Base-by-base conservation (phyloP, 2,113 vertebrate genomes). In the Gallinago jamesoni region DNA sequence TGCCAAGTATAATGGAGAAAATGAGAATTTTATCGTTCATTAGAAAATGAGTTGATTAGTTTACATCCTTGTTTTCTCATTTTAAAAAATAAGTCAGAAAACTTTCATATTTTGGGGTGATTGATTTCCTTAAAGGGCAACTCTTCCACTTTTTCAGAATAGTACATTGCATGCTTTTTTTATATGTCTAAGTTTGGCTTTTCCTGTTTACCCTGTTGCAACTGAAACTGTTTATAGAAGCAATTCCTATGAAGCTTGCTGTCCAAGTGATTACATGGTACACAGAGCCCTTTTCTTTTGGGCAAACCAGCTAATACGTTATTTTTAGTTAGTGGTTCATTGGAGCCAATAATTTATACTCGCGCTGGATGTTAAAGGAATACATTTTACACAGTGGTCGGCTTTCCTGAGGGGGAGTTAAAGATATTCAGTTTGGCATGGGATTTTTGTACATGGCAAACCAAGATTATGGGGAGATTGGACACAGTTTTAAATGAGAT, bases 141-240 rank as follows among this genome's bases (percentile, higher is more conserved):
- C 33, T 76, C 63, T 88, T 67, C 84, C 91, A 41, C 27, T 8
- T 53, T 86, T 92, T 59, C 77, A 80, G 83, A 93, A 56, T 75
- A 90, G 63, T 12, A 52, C 52, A 60, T 83, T 87, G 76, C 86
- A 59, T 47, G 4, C 37, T 93, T 86, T 91, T 91, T 96, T 95
- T 76, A 6, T 84, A 72, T 33, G 50, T 73, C 92, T 96, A 95
- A 97, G 77, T 97, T 97, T 94, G 92, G 93, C 92, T 94, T 93
- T 96, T 97, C 95, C 96, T 96, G 89, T 96, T 97, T 96, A 95
- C 93, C 73, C 92, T 87, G 31, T 96, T 91, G 93, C 93, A 96
- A 84, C 88, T 90, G 85, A 87, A 92, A 94, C 93, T 95, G 87
- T 97, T 97, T 96, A 94, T 95, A 90, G 94, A 93, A 95, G 89